Percentiles rank a stretch among this genome's conserved stretches.
phyloP scores from a whole-genome alignment of 2,113 vertebrate species.

The Dascyllus trimaculatus region DNA sequence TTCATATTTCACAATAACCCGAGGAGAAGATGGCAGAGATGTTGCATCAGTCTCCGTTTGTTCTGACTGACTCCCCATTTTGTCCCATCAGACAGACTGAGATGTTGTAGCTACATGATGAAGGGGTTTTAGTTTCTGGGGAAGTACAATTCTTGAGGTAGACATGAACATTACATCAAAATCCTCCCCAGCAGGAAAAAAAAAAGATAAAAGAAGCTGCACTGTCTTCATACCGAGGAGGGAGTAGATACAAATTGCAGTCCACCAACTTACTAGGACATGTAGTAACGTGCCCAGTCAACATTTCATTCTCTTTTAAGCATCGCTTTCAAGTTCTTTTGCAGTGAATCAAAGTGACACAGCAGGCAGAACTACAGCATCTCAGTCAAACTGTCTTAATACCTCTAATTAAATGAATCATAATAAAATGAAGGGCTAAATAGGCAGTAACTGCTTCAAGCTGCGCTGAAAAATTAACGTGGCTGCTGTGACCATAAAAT shows the following conservation, averaged over 20 bases:
- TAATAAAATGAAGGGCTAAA: constrained; percentile 52
- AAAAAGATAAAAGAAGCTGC: constrained; percentile 35
- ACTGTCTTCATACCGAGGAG: constrained; percentile 23
- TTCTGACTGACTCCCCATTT: constrained; percentile 67
- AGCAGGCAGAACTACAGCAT: constrained; percentile 29
- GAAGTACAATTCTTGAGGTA: constrained; percentile 41
- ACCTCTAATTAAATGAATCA: constrained; percentile 69
- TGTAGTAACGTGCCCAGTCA: constrained; percentile 23
- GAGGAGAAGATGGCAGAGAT: constrained; percentile 43
- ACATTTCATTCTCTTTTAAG: constrained; percentile 36
- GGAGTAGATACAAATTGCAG: constrained; percentile 29
- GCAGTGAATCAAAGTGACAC: constrained; percentile 40
- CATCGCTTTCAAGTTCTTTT: constrained; percentile 30
- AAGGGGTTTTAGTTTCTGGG: constrained; percentile 53
- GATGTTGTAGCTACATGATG: constrained; percentile 52
- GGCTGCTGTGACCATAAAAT: constrained; percentile 56
- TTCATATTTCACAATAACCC: constrained; percentile 24
- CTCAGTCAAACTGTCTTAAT: constrained; percentile 46
- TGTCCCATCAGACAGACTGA: constrained; percentile 60
- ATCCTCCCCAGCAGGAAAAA: constrained; percentile 25
- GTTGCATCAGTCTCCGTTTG: constrained; percentile 53
- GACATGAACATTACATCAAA: constrained; percentile 49
- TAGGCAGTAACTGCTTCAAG: constrained; percentile 50
- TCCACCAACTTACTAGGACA: constrained; percentile 25
- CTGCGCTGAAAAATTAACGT: constrained; percentile 48